phyloP scores from a whole-genome alignment of 2,113 vertebrate genomes.

The Leptosomus discolor region DNA sequence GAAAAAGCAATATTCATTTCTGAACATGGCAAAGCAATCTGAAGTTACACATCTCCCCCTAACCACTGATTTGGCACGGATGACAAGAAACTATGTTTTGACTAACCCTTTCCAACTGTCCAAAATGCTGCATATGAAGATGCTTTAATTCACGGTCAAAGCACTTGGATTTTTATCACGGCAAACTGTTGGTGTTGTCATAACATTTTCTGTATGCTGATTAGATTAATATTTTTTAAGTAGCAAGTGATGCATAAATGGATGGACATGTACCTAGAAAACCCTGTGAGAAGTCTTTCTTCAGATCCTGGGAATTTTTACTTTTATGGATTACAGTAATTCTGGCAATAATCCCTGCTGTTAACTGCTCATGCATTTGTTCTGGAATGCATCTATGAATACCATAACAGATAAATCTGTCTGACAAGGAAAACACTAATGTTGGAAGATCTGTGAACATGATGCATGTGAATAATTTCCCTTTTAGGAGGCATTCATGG shows the following conservation, averaged over 20 bases:
- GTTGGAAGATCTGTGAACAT: constrained; percentile 83
- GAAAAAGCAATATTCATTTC: constrained; percentile 78
- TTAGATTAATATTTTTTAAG: constrained; percentile 51
- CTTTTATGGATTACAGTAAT: constrained; percentile 74
- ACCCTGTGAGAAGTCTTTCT: constrained; percentile 64
- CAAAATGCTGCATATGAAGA: constrained; percentile 71
- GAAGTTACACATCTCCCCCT: constrained; percentile 71
- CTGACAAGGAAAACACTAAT: constrained; percentile 74
- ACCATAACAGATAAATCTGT: constrained; percentile 64
- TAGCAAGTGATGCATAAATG: constrained; percentile 69
- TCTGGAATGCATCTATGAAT: constrained; percentile 79
- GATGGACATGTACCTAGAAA: constrained; percentile 72
- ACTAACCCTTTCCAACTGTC: constrained; percentile 68
- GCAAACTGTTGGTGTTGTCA: constrained; percentile 60
- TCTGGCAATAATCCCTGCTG: constrained; percentile 77
- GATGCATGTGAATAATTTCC: constrained; percentile 94
- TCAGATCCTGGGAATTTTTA: constrained; percentile 62
- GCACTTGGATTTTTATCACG: constrained; percentile 64
- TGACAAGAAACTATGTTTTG: constrained; percentile 76
- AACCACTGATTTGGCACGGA: constrained; percentile 66
- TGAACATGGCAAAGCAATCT: constrained; percentile 74
- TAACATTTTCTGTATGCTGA: constrained; percentile 54
- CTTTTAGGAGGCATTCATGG: constrained; percentile 97
- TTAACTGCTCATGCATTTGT: constrained; percentile 68
- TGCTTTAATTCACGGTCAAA: constrained; percentile 70